Evolutionary conservation across 2,113 vertebrate species (phyloP).

Genomic region (Myotis davidii): DNA sequence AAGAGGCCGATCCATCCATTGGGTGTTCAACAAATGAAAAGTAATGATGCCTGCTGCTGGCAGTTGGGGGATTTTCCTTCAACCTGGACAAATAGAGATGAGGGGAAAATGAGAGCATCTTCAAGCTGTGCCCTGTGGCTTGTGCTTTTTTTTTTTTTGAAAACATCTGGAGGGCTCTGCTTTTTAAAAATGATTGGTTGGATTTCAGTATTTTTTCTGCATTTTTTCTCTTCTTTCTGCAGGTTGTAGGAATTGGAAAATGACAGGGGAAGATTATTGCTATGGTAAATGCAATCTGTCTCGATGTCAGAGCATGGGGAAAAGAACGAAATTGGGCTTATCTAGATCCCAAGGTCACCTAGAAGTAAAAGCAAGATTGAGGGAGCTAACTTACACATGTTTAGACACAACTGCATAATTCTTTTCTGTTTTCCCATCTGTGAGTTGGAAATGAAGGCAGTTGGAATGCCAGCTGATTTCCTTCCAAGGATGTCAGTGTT

Average conservation of each 20-base stretch:
- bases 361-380: background rate
- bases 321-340: background rate
- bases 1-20: background rate
- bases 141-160: background rate
- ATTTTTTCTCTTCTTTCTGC: background rate
- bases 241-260: background rate
- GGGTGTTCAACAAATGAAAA: slow-evolving; percentile 28
- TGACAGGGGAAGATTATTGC: background rate
- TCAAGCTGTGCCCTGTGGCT: slow-evolving; percentile 1
- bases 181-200: background rate
- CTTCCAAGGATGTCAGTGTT: background rate
- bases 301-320: background rate
- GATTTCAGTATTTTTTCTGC: background rate
- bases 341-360: background rate
- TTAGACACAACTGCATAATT: slow-evolving; percentile 2
- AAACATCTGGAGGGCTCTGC: slow-evolving; percentile 20
- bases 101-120: slow-evolving; percentile 1
- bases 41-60: slow-evolving; percentile 9
- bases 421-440: background rate
- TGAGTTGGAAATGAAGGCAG: background rate
- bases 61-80: background rate
- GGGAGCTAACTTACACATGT: background rate
- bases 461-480: background rate
- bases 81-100: background rate
- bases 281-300: background rate